Evolutionary conservation across 2,888 invertebrate genomes (phyloP).

Genomic region (Uloborus plumipes): DNA sequence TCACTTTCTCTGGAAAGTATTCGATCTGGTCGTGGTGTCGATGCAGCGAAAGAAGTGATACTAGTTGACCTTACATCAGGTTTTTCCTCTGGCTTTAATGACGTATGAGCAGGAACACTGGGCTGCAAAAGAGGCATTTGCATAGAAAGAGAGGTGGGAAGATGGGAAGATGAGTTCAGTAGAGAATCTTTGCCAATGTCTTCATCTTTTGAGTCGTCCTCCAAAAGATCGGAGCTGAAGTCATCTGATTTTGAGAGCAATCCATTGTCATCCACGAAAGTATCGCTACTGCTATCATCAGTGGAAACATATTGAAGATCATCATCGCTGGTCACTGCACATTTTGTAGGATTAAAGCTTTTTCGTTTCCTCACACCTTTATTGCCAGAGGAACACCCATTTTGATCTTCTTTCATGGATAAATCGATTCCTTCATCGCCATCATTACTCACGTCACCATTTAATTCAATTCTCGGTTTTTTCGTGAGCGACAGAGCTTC

Average conservation of each 20-base stretch:
- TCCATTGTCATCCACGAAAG: slow-evolving; percentile 72
- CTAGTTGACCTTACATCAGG: slow-evolving; percentile 15
- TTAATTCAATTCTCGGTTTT: slow-evolving; percentile 46
- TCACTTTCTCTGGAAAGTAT: slow-evolving; percentile 29
- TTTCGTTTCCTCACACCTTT: slow-evolving; percentile 86
- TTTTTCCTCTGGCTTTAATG: slow-evolving; percentile 38
- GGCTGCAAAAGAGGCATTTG: slow-evolving; percentile 10
- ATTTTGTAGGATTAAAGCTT: slow-evolving; percentile 87
- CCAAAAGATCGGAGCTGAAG: slow-evolving; percentile 60
- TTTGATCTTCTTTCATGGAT: slow-evolving; percentile 50
- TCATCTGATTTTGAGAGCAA: slow-evolving; percentile 66
- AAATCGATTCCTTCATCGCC: slow-evolving; percentile 62
- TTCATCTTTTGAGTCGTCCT: slow-evolving; percentile 58
- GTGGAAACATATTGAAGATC: slow-evolving; percentile 71
- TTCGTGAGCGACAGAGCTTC: slow-evolving; percentile 56
- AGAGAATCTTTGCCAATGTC: slow-evolving; percentile 57
- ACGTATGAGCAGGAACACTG: slow-evolving; percentile 13
- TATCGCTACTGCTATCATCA: slow-evolving; percentile 77
- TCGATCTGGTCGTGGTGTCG: slow-evolving; percentile 16
- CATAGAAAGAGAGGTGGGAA: slow-evolving; percentile 29
- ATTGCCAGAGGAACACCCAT: slow-evolving; percentile 69
- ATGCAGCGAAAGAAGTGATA: slow-evolving; percentile 13
- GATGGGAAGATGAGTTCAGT: slow-evolving; percentile 11
- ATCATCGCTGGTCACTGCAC: slow-evolving; percentile 74
- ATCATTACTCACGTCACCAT: slow-evolving; percentile 59